Conservation (phyloP, 2,888 invertebrate species). For the Leptura quadrifasciata region DNA sequence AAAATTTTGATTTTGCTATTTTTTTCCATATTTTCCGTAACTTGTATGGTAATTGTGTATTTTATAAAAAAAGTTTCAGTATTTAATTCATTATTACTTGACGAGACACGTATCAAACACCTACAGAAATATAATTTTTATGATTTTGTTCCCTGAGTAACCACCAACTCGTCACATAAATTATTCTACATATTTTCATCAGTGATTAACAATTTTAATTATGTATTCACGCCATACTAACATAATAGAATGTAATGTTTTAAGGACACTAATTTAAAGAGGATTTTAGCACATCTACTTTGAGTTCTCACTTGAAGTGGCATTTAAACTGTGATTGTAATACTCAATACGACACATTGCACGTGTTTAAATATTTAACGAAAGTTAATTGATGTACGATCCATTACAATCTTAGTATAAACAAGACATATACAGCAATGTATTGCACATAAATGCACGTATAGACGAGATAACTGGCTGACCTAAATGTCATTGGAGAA, state of each 20-base stretch:
- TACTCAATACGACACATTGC: neutral
- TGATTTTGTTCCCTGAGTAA: too few species aligned
- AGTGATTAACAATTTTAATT: too few species aligned
- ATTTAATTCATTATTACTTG: too few species aligned
- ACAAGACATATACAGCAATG: conserved; percentile 11
- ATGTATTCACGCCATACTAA: neutral
- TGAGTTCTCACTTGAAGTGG: neutral
- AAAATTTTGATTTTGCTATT: too few species aligned
- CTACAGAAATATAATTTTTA: too few species aligned
- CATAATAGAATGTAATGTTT: neutral
- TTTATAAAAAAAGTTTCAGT: too few species aligned
- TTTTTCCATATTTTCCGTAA: too few species aligned
- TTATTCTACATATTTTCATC: too few species aligned
- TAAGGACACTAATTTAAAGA: neutral
- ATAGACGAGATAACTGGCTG: conserved; percentile 25
- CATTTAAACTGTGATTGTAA: neutral
- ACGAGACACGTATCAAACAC: too few species aligned
- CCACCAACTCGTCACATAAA: too few species aligned
- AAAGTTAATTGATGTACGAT: conserved; percentile 31
- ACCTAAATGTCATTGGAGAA: conserved; percentile 35
- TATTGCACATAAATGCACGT: conserved; percentile 20
- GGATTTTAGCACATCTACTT: conserved; percentile 3
- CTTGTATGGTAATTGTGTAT: too few species aligned
- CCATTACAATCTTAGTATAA: neutral
- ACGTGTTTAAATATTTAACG: conserved; percentile 24